phyloP scores from a whole-genome alignment of 2,888 invertebrate genomes.

The Linnaemya vulpina region DNA sequence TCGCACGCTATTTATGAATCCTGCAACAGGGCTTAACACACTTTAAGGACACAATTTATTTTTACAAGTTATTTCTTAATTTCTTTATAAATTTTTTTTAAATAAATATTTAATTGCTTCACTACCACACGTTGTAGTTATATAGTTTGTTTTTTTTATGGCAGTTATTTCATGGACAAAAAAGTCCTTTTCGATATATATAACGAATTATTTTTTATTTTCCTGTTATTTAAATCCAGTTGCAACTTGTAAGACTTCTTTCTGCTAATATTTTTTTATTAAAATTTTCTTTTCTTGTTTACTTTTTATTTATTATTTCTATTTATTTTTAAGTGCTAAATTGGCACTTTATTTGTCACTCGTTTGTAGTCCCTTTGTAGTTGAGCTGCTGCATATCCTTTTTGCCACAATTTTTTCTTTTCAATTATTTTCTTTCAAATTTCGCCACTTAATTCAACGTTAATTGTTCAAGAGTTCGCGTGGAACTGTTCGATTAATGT shows the following conservation, averaged over 20 bases:
- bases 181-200: neutral
- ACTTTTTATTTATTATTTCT: constrained; percentile 21
- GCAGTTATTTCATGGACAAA: neutral
- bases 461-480: constrained; percentile 79
- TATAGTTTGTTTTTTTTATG: neutral
- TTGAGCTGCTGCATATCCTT: constrained; percentile 33
- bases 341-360: neutral
- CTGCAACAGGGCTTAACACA: too few species aligned
- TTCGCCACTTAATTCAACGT: constrained; percentile 74
- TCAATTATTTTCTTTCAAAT: constrained; percentile 15
- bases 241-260: constrained; percentile 56
- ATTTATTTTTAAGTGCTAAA: neutral
- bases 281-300: constrained; percentile 11
- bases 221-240: neutral
- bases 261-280: neutral
- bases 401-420: neutral
- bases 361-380: constrained; percentile 40
- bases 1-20: too few species aligned
- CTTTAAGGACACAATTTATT: too few species aligned
- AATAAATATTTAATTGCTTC: too few species aligned
- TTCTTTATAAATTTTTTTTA: neutral
- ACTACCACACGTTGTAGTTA: too few species aligned
- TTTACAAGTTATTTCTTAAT: too few species aligned
- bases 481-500: constrained; percentile 77
- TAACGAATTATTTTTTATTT: neutral